phyloP scores from a whole-genome alignment of 2,888 invertebrate genomes.

The Trissonchulus sp. region DNA sequence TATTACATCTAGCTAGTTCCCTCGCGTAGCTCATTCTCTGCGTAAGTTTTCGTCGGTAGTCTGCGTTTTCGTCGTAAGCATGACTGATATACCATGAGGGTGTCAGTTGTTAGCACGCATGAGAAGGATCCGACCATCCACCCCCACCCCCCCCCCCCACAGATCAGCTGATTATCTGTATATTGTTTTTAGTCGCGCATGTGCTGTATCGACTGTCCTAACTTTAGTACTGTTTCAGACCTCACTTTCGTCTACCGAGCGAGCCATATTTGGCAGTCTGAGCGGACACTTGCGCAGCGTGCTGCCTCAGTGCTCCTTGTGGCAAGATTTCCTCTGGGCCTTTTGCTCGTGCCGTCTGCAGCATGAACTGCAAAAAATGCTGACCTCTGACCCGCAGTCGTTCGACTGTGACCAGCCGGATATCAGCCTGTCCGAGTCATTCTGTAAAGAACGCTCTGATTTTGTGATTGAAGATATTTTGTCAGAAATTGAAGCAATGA shows the following conservation, averaged over 20 bases:
- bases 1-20: too few species aligned
- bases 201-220: too few species aligned
- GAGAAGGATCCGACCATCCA: too few species aligned
- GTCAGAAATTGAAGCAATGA: not conserved
- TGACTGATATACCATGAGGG: too few species aligned
- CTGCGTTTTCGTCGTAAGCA: too few species aligned
- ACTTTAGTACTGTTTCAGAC: too few species aligned
- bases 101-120: too few species aligned
- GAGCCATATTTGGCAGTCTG: conserved; percentile 68
- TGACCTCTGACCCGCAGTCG: not conserved
- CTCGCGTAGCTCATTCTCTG: too few species aligned
- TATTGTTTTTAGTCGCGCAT: too few species aligned
- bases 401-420: not conserved
- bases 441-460: not conserved
- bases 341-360: conserved; percentile 56
- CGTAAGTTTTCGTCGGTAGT: too few species aligned
- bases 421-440: not conserved
- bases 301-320: conserved; percentile 69
- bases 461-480: not conserved
- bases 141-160: too few species aligned
- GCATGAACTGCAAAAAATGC: not conserved
- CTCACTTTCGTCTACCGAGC: conserved; percentile 47
- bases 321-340: conserved; percentile 87
- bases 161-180: too few species aligned
- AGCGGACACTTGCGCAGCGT: conserved; percentile 75